A percentile compares a stretch with the other conserved stretches of the same genome.
These are phyloP conservation scores for Auanema freiburgensis DNA, from an alignment of 2,888 invertebrate species.

Conservation along the genomic window DNA sequence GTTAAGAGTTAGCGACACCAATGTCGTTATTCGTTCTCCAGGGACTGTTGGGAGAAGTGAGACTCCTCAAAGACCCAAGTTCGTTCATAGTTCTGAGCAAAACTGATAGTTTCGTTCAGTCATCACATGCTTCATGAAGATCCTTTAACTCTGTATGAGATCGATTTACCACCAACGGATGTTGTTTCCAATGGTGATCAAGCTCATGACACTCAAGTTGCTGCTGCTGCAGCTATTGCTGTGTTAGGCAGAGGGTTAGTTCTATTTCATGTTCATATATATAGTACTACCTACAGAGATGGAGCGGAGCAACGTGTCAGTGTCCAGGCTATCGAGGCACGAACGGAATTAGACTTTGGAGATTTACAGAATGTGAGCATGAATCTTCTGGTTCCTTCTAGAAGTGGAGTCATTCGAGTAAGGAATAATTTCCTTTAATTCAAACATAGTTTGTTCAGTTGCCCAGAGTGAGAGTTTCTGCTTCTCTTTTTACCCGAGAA, in stretches of 20 bases:
- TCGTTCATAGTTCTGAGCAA: no score
- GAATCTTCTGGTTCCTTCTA: no score
- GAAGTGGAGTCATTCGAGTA: no score
- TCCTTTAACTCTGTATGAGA: slow-evolving; percentile 34
- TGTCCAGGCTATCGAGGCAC: no score
- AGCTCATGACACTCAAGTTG: slow-evolving; percentile 35
- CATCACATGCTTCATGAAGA: slow-evolving; percentile 6
- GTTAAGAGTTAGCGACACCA: slow-evolving; percentile 29
- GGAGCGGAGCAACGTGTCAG: no score
- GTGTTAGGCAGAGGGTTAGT: slow-evolving; percentile 32
- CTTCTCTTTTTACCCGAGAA: no score
- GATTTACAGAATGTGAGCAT: no score
- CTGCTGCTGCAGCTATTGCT: slow-evolving; percentile 40
- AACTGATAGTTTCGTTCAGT: slow-evolving; percentile 6
- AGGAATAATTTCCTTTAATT: no score
- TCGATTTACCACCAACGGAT: slow-evolving; percentile 32
- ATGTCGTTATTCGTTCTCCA: slow-evolving; percentile 40
- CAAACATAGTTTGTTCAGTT: no score
- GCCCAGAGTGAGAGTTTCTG: no score
- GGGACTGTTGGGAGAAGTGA: slow-evolving; percentile 28
- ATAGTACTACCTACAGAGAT: no score
- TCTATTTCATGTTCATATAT: not conserved
- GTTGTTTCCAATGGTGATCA: slow-evolving; percentile 10
- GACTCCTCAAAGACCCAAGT: slow-evolving; percentile 4
- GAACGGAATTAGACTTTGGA: no score